Evolutionary conservation across 2,113 vertebrate species (phyloP), one percentile per base, ranked within the genome.

Genomic region (Oryzias curvinotus): DNA sequence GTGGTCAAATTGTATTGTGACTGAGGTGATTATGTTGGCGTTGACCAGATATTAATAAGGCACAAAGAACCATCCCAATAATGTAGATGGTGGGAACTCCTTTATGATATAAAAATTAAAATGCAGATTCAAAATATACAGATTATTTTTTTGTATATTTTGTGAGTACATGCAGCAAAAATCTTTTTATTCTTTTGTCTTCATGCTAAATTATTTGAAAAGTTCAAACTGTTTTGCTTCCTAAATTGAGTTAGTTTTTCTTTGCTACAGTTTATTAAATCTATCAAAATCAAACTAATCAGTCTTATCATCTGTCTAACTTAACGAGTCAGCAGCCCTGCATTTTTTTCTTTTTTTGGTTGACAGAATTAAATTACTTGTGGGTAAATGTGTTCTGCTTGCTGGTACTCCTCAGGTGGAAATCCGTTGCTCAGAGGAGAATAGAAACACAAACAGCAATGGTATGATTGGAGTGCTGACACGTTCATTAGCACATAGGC

Each of bases 401-500:
- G 80, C 68, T 75, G 81, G 73, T 81, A 78, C 76, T 82, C 74
- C 82, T 64, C 78, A 74, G 78, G 72, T 80, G 74, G 75, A 66
- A 71, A 82, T 77, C 83, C 76, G 46, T 65, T 36, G 68, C 80
- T 84, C 75, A 77, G 83, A 88, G 87, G 83, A 86, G 85, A 90
- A 89, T 88, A 89, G 81, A 87, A 89, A 89, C 80, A 87, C 87
- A 84, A 76, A 81, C 82, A 71, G 86, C 80, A 83, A 85, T 85
- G 83, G 89, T 82, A 86, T 78, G 72, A 85, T 73, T 56, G 77
- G 78, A 83, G 70, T 80, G 78, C 85, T 86, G 84, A 85, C 84
- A 85, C 80, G 65, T 91, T 91, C 88, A 91, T 91, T 89, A 91
- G 84, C 86, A 88, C 83, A 87, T 83, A 88, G 86, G 85, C 87